Percentiles rank a stretch among this genome's conserved stretches.
These are phyloP conservation scores for Achlya flavicornis DNA, from an alignment of 2,888 invertebrate genomes.

Conservation along the genomic window DNA sequence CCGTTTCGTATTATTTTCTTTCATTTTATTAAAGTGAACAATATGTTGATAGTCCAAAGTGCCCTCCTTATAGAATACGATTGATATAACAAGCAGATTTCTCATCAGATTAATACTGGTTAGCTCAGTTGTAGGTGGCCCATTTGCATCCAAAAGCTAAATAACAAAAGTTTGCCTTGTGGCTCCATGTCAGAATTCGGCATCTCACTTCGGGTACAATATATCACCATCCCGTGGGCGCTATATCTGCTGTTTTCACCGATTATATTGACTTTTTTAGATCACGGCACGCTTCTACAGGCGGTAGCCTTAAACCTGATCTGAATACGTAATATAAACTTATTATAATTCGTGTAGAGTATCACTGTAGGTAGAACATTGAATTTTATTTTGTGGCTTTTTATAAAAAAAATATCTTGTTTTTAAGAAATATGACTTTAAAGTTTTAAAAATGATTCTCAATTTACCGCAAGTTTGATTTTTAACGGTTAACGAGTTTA, in stretches of 20 bases:
- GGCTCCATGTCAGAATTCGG: constrained; percentile 9
- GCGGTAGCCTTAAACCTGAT: background rate
- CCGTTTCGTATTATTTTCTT: background rate
- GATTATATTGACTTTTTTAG: constrained; percentile 11
- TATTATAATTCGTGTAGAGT: constrained; percentile 7
- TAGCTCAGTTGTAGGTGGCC: constrained; percentile 7
- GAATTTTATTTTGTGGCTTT: background rate
- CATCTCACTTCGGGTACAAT: background rate
- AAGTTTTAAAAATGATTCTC: background rate
- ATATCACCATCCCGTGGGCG: background rate
- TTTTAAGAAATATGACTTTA: background rate
- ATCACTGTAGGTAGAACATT: background rate
- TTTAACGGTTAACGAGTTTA: background rate
- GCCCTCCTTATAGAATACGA: background rate
- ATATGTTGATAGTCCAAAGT: background rate
- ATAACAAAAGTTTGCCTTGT: constrained; percentile 10
- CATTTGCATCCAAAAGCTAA: constrained; percentile 7
- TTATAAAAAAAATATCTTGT: too few relatives aligned
- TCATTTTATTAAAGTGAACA: background rate
- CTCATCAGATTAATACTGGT: background rate
- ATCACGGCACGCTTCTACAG: constrained; percentile 5
- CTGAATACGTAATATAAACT: constrained; percentile 18
- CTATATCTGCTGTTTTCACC: constrained; percentile 8
- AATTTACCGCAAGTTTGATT: background rate
- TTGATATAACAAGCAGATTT: background rate